phyloP scores from a whole-genome alignment of 2,797 vertebrate species.

The Pterois miles region DNA sequence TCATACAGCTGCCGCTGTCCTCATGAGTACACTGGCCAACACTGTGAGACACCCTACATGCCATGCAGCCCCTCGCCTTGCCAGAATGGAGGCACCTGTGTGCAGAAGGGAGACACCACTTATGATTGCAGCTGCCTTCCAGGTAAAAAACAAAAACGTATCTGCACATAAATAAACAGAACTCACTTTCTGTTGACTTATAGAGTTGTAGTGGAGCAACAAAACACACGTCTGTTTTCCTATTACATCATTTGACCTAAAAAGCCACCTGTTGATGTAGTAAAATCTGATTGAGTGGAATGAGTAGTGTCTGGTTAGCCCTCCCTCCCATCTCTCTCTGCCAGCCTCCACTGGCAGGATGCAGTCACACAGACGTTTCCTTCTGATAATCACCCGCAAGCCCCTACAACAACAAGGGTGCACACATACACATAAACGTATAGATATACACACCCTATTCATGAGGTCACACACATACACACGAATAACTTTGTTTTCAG shows the following conservation, averaged over 20 bases:
- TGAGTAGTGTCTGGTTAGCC: slow-evolving; percentile 18
- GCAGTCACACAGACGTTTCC: slow-evolving; percentile 75
- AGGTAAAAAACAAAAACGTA: slow-evolving; percentile 80
- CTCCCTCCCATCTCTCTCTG: slow-evolving; percentile 28
- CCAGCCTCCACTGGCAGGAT: slow-evolving; percentile 71
- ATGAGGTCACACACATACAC: slow-evolving; percentile 34
- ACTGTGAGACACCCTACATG: slow-evolving; percentile 91
- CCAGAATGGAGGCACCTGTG: slow-evolving; percentile 95
- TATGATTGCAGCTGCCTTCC: slow-evolving; percentile 93
- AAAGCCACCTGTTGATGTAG: slow-evolving; percentile 50
- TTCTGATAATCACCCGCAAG: slow-evolving; percentile 64
- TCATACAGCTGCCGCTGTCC: slow-evolving; percentile 91
- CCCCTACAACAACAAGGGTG: slow-evolving; percentile 28
- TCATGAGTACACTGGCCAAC: slow-evolving; percentile 85
- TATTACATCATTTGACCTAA: slow-evolving; percentile 49
- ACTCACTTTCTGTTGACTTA: neutral
- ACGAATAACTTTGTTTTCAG: slow-evolving; percentile 40
- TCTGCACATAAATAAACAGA: neutral
- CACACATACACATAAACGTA: slow-evolving; percentile 37
- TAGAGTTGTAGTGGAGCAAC: neutral
- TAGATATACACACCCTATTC: slow-evolving; percentile 46
- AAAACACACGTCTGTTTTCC: slow-evolving; percentile 36
- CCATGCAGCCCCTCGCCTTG: slow-evolving; percentile 97
- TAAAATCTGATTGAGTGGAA: slow-evolving; percentile 46
- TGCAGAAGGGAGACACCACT: slow-evolving; percentile 90